Percentiles rank a stretch among this genome's conserved stretches.
phyloP scores from a whole-genome alignment of 2,797 vertebrate species.

The Brachyalestes nurse region DNA sequence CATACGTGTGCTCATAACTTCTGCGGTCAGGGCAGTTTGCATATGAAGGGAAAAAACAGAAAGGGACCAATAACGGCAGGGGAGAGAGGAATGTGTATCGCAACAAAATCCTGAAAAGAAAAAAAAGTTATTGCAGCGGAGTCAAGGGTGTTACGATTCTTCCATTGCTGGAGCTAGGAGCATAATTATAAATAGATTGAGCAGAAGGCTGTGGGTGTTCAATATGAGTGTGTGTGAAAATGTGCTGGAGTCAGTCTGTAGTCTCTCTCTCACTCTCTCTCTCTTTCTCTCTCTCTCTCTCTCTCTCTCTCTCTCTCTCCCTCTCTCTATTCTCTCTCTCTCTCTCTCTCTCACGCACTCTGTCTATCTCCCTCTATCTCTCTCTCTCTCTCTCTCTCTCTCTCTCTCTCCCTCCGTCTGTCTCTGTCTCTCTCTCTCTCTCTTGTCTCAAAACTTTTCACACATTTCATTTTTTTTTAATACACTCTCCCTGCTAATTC shows the following conservation, averaged over 20 bases:
- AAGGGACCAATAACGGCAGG: constrained; percentile 57
- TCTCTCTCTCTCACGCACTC: constrained; percentile 42
- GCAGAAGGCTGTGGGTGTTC: constrained; percentile 67
- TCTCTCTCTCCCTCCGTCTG: constrained; percentile 40
- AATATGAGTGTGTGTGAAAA: constrained; percentile 59
- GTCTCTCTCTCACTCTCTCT: constrained; percentile 40
- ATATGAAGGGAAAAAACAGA: constrained; percentile 70
- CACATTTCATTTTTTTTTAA: constrained; percentile 57
- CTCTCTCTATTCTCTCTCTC: constrained; percentile 31
- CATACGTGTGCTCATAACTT: constrained; percentile 71
- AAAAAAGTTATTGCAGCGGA: constrained; percentile 50
- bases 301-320: constrained; percentile 43
- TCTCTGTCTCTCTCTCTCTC: constrained; percentile 39
- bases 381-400: constrained; percentile 38
- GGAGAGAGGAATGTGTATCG: constrained; percentile 34
- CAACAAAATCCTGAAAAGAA: constrained; percentile 34
- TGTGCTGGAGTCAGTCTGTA: constrained; percentile 50
- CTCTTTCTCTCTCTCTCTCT: constrained; percentile 32
- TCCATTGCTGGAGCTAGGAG: constrained; percentile 58
- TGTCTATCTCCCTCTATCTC: constrained; percentile 30
- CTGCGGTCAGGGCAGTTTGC: constrained; percentile 81
- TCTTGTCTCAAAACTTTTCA: constrained; percentile 41
- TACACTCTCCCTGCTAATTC: constrained; percentile 57
- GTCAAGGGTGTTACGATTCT: constrained; percentile 56
- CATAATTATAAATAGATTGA: constrained; percentile 66